These are phyloP conservation scores for Microctenopoma stevenorrisi DNA, from an alignment of 2,797 vertebrate species.

Conservation along the genomic window DNA sequence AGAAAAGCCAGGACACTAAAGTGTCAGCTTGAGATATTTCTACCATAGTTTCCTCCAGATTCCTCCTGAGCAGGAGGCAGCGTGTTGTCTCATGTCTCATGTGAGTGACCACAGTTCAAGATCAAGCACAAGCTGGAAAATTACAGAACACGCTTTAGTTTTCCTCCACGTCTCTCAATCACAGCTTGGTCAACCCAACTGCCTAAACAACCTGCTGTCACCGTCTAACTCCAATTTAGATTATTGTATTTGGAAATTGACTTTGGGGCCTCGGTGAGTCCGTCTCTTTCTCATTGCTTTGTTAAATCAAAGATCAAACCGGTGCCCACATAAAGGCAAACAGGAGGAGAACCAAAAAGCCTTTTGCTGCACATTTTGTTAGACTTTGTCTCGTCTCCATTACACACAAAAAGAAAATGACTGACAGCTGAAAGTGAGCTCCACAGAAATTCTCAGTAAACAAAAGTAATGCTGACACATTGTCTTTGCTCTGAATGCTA, in stretches of 20 bases:
- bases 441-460: neutral
- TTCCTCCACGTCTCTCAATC: conserved; percentile 1
- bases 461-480: neutral
- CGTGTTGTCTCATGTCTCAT: neutral
- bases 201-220: neutral
- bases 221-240: conserved; percentile 12
- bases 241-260: conserved; percentile 13
- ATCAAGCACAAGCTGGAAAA: neutral
- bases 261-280: conserved; percentile 1
- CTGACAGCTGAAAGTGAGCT: neutral
- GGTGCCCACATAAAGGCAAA: conserved; percentile 51
- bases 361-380: conserved; percentile 54
- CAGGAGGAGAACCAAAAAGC: conserved; percentile 50
- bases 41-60: neutral
- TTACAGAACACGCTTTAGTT: neutral
- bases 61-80: neutral
- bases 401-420: conserved; percentile 34
- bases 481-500: neutral
- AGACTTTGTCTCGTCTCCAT: conserved; percentile 35
- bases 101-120: neutral
- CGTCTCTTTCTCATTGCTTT: conserved; percentile 27
- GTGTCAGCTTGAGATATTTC: neutral
- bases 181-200: neutral
- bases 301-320: conserved; percentile 58
- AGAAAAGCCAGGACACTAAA: neutral